Conservation (phyloP, 2,797 vertebrate genomes). For the Remorina albescens region DNA sequence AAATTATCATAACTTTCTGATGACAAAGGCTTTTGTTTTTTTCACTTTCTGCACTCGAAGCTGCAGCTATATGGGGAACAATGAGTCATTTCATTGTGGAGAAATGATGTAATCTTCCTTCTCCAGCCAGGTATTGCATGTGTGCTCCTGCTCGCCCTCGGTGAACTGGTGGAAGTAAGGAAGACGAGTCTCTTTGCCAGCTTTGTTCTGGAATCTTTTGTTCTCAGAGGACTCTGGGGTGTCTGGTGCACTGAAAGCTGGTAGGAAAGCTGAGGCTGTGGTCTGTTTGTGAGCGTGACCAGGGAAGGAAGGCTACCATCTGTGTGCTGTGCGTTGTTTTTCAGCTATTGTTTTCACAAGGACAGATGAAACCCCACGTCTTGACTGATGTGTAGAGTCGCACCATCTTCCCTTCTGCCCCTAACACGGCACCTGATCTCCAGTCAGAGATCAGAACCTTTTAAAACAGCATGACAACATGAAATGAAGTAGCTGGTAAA, state of each 20-base stretch:
- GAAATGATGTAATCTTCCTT: constrained; percentile 75
- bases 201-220: constrained; percentile 61
- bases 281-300: constrained; percentile 20
- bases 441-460: neutral
- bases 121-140: constrained; percentile 57
- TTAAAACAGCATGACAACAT: neutral
- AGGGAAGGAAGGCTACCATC: constrained; percentile 30
- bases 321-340: no score
- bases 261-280: constrained; percentile 34
- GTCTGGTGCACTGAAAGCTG: constrained; percentile 15
- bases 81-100: constrained; percentile 72
- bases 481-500: neutral
- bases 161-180: constrained; percentile 64
- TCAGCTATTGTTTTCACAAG: constrained; percentile 15
- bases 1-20: constrained; percentile 45
- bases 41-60: constrained; percentile 55
- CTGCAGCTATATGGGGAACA: constrained; percentile 68
- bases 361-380: constrained; percentile 6
- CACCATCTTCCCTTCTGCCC: neutral
- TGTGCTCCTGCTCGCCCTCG: constrained; percentile 42
- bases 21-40: constrained; percentile 45
- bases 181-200: constrained; percentile 53
- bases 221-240: constrained; percentile 53
- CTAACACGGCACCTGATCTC: neutral
- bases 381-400: neutral